Conservation (phyloP, 2,113 vertebrate species). For the Sterrhoptilus dennistouni region DNA sequence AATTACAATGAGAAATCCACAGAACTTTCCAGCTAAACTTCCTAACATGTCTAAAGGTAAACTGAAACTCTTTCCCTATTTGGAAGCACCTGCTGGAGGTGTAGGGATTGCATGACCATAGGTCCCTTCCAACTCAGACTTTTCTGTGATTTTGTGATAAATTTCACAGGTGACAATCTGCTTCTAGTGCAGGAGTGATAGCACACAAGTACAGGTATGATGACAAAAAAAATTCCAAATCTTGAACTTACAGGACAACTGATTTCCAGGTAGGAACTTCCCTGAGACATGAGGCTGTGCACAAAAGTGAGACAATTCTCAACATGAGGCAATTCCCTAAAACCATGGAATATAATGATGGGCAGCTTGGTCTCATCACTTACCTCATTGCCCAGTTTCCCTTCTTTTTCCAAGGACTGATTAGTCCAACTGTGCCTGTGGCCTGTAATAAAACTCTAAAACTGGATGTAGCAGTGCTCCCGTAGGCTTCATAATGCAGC, state of each 20-base stretch:
- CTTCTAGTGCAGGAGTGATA: not conserved
- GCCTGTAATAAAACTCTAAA: not conserved
- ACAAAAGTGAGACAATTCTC: not conserved
- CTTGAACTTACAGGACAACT: not conserved
- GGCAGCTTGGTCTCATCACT: not conserved
- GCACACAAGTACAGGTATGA: accelerated
- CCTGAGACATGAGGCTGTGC: not conserved
- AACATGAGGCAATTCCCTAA: not conserved
- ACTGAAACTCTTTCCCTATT: no score
- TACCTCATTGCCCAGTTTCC: accelerated
- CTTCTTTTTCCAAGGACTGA: not conserved
- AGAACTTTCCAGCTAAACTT: no score
- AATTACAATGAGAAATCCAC: no score
- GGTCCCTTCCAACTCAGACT: not conserved
- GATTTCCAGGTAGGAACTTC: not conserved
- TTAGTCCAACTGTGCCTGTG: not conserved
- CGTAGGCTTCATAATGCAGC: not conserved
- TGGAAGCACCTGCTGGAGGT: no score
- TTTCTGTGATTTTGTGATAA: not conserved
- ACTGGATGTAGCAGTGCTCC: not conserved
- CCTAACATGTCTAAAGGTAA: no score
- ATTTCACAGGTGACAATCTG: not conserved
- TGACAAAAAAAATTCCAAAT: not conserved
- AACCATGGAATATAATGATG: not conserved
- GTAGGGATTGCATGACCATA: no score